A percentile compares a stretch with the other conserved stretches of the same genome.
phyloP scores from a whole-genome alignment of 2,888 invertebrate genomes.

The Hermodice carunculata region DNA sequence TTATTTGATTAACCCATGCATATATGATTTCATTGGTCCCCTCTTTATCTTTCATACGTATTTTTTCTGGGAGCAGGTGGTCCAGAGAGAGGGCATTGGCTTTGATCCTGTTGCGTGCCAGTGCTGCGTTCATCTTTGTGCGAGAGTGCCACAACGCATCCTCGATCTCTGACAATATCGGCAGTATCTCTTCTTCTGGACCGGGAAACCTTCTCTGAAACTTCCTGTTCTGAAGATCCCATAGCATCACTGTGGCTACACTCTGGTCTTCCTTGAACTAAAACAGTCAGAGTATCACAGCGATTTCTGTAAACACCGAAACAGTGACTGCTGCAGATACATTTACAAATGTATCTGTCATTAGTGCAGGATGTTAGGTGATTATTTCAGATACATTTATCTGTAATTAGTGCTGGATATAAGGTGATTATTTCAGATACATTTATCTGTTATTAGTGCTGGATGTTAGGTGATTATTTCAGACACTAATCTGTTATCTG shows the following conservation, averaged over 20 bases:
- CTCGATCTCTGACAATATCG: slow-evolving; percentile 53
- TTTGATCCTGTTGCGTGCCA: slow-evolving; percentile 64
- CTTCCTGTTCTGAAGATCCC: slow-evolving; percentile 63
- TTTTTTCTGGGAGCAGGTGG: slow-evolving; percentile 58
- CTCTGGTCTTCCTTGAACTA: slow-evolving; percentile 52
- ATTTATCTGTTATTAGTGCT: too few relatives aligned
- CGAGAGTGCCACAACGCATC: slow-evolving; percentile 54
- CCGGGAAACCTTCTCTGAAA: slow-evolving; percentile 57
- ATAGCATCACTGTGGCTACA: slow-evolving; percentile 61
- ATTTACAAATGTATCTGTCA: too few relatives aligned
- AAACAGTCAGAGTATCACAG: too few relatives aligned
- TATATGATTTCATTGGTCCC: slow-evolving; percentile 52
- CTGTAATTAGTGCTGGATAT: too few relatives aligned
- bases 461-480: too few relatives aligned
- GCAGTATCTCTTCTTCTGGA: slow-evolving; percentile 45
- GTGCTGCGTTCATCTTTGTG: slow-evolving; percentile 60
- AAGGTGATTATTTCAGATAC: too few relatives aligned
- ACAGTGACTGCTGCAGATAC: too few relatives aligned
- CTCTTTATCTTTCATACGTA: slow-evolving; percentile 56
- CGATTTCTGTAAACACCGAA: too few relatives aligned
- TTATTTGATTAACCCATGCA: slow-evolving; percentile 64
- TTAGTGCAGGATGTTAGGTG: too few relatives aligned
- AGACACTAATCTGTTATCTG: too few relatives aligned
- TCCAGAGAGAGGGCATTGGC: slow-evolving; percentile 53
- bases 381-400: too few relatives aligned